Percentiles rank a stretch among this genome's conserved stretches.
Evolutionary conservation across 2,113 vertebrate species (phyloP).

Genomic region (Cryptomyrus ogoouensis): DNA sequence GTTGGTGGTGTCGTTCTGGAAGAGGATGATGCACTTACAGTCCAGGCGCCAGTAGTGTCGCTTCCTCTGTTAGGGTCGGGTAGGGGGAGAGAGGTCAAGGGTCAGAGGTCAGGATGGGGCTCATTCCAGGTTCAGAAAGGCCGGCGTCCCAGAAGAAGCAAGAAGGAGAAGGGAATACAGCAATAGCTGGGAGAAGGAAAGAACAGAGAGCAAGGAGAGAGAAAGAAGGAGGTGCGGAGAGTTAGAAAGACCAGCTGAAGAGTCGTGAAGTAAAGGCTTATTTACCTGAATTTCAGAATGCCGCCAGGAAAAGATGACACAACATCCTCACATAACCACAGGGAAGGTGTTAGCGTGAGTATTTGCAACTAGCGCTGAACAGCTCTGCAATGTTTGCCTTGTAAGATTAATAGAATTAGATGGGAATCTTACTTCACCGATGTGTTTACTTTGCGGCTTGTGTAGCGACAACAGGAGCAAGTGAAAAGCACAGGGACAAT

Average conservation of each 20-base stretch:
- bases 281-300: background rate
- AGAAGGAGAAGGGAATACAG: slow-evolving; percentile 30
- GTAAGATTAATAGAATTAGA: background rate
- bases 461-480: background rate
- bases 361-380: background rate
- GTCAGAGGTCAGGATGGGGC: background rate
- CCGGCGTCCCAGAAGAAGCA: background rate
- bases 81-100: slow-evolving; percentile 12
- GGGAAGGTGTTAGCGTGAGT: background rate
- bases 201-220: background rate
- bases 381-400: background rate
- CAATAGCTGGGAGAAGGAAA: background rate
- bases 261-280: background rate
- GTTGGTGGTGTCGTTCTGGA: slow-evolving; percentile 82
- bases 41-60: slow-evolving; percentile 84
- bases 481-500: background rate
- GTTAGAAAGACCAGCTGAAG: background rate
- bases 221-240: background rate
- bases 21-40: slow-evolving; percentile 83
- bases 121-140: background rate
- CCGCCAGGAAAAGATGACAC: background rate
- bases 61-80: slow-evolving; percentile 68
- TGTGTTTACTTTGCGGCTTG: background rate
- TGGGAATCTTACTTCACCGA: background rate
- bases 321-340: background rate